Evolutionary conservation across 2,888 invertebrate species (phyloP), one percentile per base, ranked within the genome.

Genomic region (Suillia variegata): DNA sequence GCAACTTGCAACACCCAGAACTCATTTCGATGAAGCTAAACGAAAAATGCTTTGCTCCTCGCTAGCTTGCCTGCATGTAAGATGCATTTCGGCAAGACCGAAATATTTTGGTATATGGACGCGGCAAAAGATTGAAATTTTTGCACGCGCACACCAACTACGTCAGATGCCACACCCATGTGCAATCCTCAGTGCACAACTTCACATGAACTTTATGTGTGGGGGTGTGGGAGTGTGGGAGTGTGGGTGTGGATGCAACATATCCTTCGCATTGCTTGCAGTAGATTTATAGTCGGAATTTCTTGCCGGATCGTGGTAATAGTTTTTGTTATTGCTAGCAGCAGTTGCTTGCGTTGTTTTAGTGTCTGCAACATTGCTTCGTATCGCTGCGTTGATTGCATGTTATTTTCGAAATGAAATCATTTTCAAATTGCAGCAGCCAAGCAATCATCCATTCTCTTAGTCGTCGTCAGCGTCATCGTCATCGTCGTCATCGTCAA

Each of bases 401-500:
- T 47, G 47, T 47, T 47, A 47, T 47, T 13, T 10, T n/a, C 20
- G 20, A 47, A 47, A 47, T 47, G 47, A 47, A 47, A 18, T 47
- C 47, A 31, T 31, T 47, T 47, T 20, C 17, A 47, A 47, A 47
- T 47, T 47, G 47, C 17, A 47, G 18, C 20, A 12, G 15, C 20
- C 17, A 17, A 17, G 47, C 47, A n/a, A 6, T 31, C 31, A 31
- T 31, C 31, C 31, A 31, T 31, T 31, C 31, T 31, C n/a, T n/a
- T n/a, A n/a, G n/a, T n/a, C n/a, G n/a, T n/a, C n/a, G n/a, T n/a
- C n/a, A n/a, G n/a, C n/a, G n/a, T n/a, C n/a, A n/a, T n/a, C n/a
- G n/a, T n/a, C 31, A 31, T 31, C 12, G 31, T 31, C 12, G 31
- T 8, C 31, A 31, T 31, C 31, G 31, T 31, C 12, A 12, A 8